Evolutionary conservation across 2,888 invertebrate genomes (phyloP).

Genomic region (Apotomis capreana): DNA sequence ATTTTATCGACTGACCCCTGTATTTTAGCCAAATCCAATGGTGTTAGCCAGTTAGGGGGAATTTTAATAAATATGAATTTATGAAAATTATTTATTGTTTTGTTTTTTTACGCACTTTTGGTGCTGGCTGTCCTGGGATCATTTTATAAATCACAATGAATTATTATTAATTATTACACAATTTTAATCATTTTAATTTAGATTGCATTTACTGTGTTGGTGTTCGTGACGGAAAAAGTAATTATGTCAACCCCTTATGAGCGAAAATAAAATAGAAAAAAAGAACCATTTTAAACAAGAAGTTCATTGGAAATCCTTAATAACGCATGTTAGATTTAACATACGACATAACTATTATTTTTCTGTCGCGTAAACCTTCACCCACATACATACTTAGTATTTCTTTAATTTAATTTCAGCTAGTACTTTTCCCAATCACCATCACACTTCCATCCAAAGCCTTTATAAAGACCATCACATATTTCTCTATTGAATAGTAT

Average conservation of each 20-base stretch:
- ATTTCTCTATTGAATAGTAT: too few relatives aligned
- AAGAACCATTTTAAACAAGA: too few relatives aligned
- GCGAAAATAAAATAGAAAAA: too few relatives aligned
- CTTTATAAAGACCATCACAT: too few relatives aligned
- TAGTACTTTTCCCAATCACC: too few relatives aligned
- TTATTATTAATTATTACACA: neutral
- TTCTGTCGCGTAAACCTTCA: too few relatives aligned
- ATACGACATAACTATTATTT: too few relatives aligned
- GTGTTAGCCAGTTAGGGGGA: slow-evolving; percentile 28
- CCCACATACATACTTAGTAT: too few relatives aligned
- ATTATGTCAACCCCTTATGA: neutral
- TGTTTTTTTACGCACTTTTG: slow-evolving; percentile 38
- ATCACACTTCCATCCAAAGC: too few relatives aligned
- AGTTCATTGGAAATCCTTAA: too few relatives aligned
- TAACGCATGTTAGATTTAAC: too few relatives aligned
- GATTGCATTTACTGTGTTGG: neutral
- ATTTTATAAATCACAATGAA: neutral
- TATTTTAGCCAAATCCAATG: slow-evolving; percentile 28
- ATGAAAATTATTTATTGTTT: slow-evolving; percentile 24
- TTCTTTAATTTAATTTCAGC: too few relatives aligned
- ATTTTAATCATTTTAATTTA: neutral
- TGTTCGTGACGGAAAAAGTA: neutral
- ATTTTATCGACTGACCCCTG: slow-evolving; percentile 36
- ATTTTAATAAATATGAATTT: slow-evolving; percentile 33
- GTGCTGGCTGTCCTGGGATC: slow-evolving; percentile 36